Conservation (phyloP, 2,888 invertebrate species). For the Deroplatys truncata region DNA sequence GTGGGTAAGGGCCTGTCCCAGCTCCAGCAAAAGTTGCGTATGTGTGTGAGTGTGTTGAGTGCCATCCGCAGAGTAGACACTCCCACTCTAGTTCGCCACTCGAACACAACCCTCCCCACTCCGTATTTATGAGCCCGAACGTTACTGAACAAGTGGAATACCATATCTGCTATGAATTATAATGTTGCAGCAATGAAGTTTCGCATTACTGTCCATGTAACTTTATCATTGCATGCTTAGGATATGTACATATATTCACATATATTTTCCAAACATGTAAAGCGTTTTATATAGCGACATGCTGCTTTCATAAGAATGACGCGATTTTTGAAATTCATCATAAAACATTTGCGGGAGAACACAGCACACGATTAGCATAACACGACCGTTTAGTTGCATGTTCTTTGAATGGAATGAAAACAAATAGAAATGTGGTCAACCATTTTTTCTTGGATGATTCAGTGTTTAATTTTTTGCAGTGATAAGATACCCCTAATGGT, state of each 20-base stretch:
- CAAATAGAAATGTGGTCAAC: not conserved
- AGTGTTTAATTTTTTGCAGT: too few relatives aligned
- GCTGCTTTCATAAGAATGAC: not conserved
- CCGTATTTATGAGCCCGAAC: conserved; percentile 4
- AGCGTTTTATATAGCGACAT: not conserved
- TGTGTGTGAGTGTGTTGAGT: not conserved
- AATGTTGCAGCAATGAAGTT: not conserved
- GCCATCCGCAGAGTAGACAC: conserved; percentile 2
- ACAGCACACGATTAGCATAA: not conserved
- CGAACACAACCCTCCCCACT: not conserved
- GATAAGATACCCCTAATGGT: too few relatives aligned
- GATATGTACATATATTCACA: not conserved
- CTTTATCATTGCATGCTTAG: not conserved
- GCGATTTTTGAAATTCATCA: not conserved
- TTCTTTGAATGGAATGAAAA: not conserved
- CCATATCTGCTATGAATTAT: conserved; percentile 4
- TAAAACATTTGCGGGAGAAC: not conserved
- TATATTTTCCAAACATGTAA: not conserved
- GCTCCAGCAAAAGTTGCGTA: not conserved
- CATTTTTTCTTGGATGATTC: too few relatives aligned
- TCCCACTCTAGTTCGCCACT: not conserved
- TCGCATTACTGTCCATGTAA: not conserved
- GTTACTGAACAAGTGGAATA: conserved; percentile 4
- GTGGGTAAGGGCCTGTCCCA: not conserved
- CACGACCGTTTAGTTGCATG: not conserved